A percentile compares a stretch with the other conserved stretches of the same genome.
Conservation (phyloP, 1,140 invertebrate genomes). For the Chymomyza costata region DNA sequence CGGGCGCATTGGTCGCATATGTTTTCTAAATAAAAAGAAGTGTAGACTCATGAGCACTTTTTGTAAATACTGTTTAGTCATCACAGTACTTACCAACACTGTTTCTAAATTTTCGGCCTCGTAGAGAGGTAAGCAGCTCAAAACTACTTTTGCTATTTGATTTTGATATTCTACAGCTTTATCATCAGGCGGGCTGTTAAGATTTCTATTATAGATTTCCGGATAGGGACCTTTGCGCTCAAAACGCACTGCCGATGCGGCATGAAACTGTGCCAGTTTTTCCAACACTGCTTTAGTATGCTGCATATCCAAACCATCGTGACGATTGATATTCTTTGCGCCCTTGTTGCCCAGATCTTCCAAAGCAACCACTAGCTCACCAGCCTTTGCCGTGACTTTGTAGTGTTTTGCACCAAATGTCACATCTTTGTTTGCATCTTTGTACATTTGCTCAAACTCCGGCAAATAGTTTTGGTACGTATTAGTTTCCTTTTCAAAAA, state of each 20-base stretch:
- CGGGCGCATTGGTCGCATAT: conserved; percentile 22
- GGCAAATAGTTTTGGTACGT: conserved; percentile 47
- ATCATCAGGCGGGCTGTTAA: conserved; percentile 40
- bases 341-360: conserved; percentile 77
- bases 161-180: conserved; percentile 46
- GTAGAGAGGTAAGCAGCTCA: conserved; percentile 26
- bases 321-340: conserved; percentile 77
- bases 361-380: conserved; percentile 74
- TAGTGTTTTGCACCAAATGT: conserved; percentile 46
- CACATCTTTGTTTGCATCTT: conserved; percentile 37
- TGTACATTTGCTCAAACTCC: conserved; percentile 61
- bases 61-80: not conserved
- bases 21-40: conserved; percentile 22
- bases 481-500: conserved; percentile 55
- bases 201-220: conserved; percentile 28
- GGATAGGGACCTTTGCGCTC: conserved; percentile 42
- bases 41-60: no score
- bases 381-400: not conserved
- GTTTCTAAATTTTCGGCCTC: conserved; percentile 19
- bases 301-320: conserved; percentile 76
- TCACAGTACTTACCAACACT: conserved; percentile 23
- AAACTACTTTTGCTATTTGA: conserved; percentile 20
- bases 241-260: conserved; percentile 74
- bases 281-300: conserved; percentile 76
- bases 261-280: conserved; percentile 78